Percentiles rank a stretch among this genome's conserved stretches.
Conservation (phyloP, 2,113 vertebrate genomes). For the Antennarius striatus region DNA sequence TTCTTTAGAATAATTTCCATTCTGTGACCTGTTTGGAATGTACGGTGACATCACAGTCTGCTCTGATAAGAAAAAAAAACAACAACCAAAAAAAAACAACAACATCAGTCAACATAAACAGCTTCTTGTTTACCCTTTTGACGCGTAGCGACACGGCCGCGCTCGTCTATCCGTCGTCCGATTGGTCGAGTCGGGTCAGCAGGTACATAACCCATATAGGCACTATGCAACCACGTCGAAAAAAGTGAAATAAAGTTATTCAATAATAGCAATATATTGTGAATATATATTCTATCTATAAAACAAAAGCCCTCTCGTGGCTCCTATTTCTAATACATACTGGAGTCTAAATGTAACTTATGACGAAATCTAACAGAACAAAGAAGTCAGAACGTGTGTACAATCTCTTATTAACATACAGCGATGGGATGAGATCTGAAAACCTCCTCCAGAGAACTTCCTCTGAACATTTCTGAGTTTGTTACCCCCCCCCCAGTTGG, state of each 20-base stretch:
- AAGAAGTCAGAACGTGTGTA: constrained; percentile 59
- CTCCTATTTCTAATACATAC: constrained; percentile 68
- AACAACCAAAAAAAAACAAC: no score
- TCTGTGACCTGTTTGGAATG: constrained; percentile 54
- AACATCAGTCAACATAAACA: constrained; percentile 8
- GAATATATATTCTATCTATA: constrained; percentile 67
- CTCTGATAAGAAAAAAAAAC: not conserved
- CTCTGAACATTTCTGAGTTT: no score
- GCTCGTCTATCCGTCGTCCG: constrained; percentile 11
- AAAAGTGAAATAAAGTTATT: constrained; percentile 50
- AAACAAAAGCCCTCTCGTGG: constrained; percentile 67
- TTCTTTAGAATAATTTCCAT: constrained; percentile 1
- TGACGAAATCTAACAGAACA: constrained; percentile 60
- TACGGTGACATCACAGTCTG: constrained; percentile 49
- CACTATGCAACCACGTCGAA: constrained; percentile 67
- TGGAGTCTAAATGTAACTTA: constrained; percentile 60
- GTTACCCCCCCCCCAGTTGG: no score
- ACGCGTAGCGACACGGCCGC: not conserved
- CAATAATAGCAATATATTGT: constrained; percentile 61
- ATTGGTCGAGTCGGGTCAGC: constrained; percentile 27
- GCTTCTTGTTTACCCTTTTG: not conserved
- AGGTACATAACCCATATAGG: constrained; percentile 59
- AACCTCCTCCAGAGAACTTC: constrained; percentile 43
- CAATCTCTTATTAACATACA: constrained; percentile 62
- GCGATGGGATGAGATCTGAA: constrained; percentile 17